Evolutionary conservation across 2,797 vertebrate species (phyloP).

Genomic region (Labroides dimidiatus): DNA sequence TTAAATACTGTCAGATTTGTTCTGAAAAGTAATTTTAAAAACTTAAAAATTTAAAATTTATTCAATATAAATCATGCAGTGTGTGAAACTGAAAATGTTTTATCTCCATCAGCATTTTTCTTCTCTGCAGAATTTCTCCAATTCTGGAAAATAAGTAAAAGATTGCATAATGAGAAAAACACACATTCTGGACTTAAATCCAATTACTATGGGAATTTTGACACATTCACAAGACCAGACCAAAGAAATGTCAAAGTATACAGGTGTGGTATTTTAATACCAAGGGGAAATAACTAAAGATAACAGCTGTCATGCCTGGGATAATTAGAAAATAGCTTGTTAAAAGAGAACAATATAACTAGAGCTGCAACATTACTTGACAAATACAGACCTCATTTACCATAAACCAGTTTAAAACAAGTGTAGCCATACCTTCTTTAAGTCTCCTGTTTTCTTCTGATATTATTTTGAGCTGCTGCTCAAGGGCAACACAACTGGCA

Average conservation of each 20-base stretch:
- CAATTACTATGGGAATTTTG: not conserved
- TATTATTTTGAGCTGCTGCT: slow-evolving; percentile 2
- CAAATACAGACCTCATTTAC: no score
- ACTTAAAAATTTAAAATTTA: no score
- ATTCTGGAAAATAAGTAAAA: slow-evolving; percentile 43
- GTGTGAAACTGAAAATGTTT: not conserved
- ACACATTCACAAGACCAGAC: no score
- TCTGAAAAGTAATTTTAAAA: not conserved
- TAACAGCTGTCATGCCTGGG: no score
- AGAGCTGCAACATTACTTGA: no score
- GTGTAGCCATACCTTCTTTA: not conserved
- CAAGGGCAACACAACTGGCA: not conserved
- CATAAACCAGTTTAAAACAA: not conserved
- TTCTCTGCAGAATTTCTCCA: slow-evolving; percentile 51
- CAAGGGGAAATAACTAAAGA: no score
- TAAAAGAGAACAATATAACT: no score
- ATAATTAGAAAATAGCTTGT: no score
- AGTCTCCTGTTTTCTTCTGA: not conserved
- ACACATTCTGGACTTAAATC: not conserved
- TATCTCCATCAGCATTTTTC: slow-evolving; percentile 13
- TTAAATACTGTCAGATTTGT: not conserved
- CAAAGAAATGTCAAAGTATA: no score
- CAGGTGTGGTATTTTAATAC: no score
- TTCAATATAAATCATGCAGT: slow-evolving; percentile 1
- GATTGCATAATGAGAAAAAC: not conserved